These are phyloP conservation scores for Drosophila pachea DNA, from an alignment of 1,140 invertebrate genomes.

Conservation along the genomic window DNA sequence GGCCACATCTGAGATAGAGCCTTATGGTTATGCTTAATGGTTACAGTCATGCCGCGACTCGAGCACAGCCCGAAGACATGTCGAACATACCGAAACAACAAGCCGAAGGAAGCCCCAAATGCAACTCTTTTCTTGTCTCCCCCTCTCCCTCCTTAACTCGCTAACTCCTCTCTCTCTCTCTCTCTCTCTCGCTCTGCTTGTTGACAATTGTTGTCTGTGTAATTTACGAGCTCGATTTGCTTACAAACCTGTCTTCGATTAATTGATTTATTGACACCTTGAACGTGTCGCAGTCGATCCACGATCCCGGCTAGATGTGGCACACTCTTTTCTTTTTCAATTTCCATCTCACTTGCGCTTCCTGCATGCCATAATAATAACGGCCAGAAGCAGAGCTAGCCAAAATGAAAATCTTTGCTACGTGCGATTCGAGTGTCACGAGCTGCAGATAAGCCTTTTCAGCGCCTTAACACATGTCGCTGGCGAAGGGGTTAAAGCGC, in stretches of 20 bases:
- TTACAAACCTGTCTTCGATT: constrained; percentile 59
- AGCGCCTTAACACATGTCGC: constrained; percentile 48
- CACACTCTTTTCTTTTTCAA: neutral
- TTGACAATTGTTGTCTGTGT: constrained; percentile 45
- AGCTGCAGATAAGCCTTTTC: constrained; percentile 38
- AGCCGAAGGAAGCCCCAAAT: constrained; percentile 23
- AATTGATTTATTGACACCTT: constrained; percentile 63
- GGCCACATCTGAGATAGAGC: constrained; percentile 49
- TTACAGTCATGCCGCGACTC: constrained; percentile 23
- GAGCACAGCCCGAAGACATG: constrained; percentile 43
- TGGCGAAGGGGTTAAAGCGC: constrained; percentile 33
- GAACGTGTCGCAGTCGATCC: constrained; percentile 8
- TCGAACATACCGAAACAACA: constrained; percentile 31
- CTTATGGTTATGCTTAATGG: constrained; percentile 31
- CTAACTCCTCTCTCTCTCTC: no score
- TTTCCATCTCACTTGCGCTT: neutral
- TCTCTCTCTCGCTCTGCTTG: neutral
- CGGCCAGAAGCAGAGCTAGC: neutral
- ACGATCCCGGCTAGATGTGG: neutral
- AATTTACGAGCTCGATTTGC: constrained; percentile 66
- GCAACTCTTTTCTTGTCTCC: constrained; percentile 6
- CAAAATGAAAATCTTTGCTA: constrained; percentile 6
- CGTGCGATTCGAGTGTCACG: constrained; percentile 46
- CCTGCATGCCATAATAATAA: neutral
- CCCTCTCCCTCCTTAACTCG: no score